A percentile compares a stretch with the other conserved stretches of the same genome.
These are phyloP conservation scores for human DNA, from an alignment of 2,113 vertebrate genomes.

Conservation along the genomic window GRCh38 chr14:106810501-106811000, in stretches of 20 bases:
- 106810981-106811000: not conserved
- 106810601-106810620: not conserved
- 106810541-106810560: not conserved
- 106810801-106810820: not conserved
- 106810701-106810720: not conserved
- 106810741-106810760: not conserved
- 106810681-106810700: fast-evolving
- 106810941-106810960: not conserved
- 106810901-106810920: not conserved
- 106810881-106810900: not conserved
- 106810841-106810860: not conserved
- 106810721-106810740: not conserved
- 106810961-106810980: not conserved
- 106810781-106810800: fast-evolving
- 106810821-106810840: not conserved
- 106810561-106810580: no score
- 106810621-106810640: fast-evolving
- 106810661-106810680: no score
- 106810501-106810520: fast-evolving
- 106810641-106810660: not conserved
- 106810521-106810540: not conserved
- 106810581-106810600: not conserved
- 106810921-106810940: fast-evolving
- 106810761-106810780: not conserved
- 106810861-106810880: not conserved